Percentiles rank a stretch among this genome's conserved stretches.
Conservation (phyloP, 2,113 vertebrate species). For the Eptesicus fuscus region DNA sequence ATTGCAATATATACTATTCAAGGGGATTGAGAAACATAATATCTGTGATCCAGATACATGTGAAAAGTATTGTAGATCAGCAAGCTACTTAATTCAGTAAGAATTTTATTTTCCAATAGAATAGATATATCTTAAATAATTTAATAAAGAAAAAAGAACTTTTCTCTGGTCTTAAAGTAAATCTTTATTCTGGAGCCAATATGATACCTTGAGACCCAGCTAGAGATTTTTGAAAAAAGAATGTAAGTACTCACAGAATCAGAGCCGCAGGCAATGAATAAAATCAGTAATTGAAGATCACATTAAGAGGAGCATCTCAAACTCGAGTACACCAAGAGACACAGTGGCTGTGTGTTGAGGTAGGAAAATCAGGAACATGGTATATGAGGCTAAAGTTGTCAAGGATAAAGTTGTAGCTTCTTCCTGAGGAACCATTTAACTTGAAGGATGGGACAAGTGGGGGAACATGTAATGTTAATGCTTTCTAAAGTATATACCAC, state of each 20-base stretch:
- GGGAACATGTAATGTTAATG: not conserved
- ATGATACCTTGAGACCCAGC: not conserved
- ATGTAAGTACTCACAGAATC: not conserved
- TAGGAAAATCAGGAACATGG: accelerated
- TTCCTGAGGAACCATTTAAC: not conserved
- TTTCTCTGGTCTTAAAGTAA: not conserved
- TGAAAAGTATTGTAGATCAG: not conserved
- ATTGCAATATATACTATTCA: not conserved
- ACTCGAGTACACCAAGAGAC: not conserved
- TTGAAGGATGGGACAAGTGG: not conserved
- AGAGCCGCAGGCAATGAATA: not conserved
- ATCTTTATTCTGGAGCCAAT: not conserved
- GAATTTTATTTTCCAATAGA: not conserved
- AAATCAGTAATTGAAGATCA: not conserved
- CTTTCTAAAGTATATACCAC: not conserved
- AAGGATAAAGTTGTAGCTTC: not conserved
- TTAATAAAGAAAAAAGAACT: not conserved
- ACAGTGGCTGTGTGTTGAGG: accelerated
- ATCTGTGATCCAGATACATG: not conserved
- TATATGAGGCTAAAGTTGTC: no score
- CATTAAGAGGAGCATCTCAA: not conserved
- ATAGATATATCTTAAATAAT: not conserved
- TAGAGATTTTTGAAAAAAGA: not conserved
- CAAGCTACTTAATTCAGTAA: not conserved
- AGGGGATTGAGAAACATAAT: not conserved